Evolutionary conservation across 1,140 invertebrate species (phyloP), one percentile per base, ranked within the genome.

Genomic region (Frieseomelitta varia): DNA sequence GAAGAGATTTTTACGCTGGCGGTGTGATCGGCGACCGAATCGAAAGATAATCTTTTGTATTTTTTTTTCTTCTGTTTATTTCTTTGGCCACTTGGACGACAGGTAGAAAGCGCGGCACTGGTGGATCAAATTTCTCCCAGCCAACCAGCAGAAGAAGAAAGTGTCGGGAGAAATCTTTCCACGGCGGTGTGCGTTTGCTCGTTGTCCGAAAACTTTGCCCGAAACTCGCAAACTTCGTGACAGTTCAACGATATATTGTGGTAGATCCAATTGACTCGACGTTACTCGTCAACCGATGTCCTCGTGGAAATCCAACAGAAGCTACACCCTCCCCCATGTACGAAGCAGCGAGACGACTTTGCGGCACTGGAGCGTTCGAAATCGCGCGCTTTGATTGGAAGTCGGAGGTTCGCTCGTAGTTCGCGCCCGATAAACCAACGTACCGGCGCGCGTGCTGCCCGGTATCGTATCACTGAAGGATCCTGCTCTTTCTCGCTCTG

Each of bases 401-500:
- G 87, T 79, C 58, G 67, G 82, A 81, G 55, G 58, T 79, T 83
- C 56, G 68, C 34, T 85, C 53, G 55, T 68, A 69, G 81, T 81
- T 86, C 72, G 79, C 78, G 76, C 72, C 75, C 84, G 87, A 84
- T 85, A 88, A 88, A 81, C 61, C 85, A 56, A 85, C 85, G 88
- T 85, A 87, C 69, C 85, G 88, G 85, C 76, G 81, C 88, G 88
- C 85, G 79, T 90, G 85, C 79, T 82, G 82, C 71, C 85, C 77
- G 81, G 82, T 82, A 87, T 86, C 78, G 82, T 90, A 90, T 90
- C 88, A 89, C 88, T 82, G 85, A 63, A 81, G 80, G 78, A 87
- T 81, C 86, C 82, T 85, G 74, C 79, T 72, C 82, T 85, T 82
- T 90, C 85, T 89, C 69, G 56, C 85, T 89, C 81, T 72, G 84